Base-by-base conservation (phyloP, 2,888 invertebrate species). In the Seira musarum region DNA sequence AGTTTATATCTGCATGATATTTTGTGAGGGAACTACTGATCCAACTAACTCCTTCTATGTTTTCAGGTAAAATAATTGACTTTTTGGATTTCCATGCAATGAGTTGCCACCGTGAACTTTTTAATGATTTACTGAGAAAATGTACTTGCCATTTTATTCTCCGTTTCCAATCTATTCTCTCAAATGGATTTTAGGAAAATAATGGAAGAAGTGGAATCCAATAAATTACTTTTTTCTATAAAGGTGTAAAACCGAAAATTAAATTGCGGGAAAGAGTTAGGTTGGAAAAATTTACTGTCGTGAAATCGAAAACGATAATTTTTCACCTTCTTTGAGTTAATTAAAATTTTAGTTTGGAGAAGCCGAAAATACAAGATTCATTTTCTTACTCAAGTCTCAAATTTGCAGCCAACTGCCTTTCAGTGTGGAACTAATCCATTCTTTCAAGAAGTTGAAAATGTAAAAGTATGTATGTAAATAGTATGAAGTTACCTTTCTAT, bases 251-350 rank as follows among this genome's bases (percentile, higher is more conserved):
- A 57, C 17, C 6, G 57, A n/a, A 17, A 57, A 57, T 57, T 57
- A 57, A 57, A 57, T 57, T 8, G 40, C 6, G 57, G 17, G 57
- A 57, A 57, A 57, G n/a, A 13, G 57, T n/a, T 13, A 57, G 57
- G 57, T 57, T 57, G 6, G 57, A 57, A 57, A 57, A 57, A 57
- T n/a, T 53, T 60, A 71, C 49, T 53, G 25, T 21, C 65, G 57
- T 53, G 57, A 73, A 73, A 73, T 73, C 65, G 73, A 73, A 73
- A 73, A 66, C 57, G 73, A 65, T 73, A 6, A n/a, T 73, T 64
- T 73, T 72, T 73, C 70, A 53, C 65, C 57, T 66, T 73, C 57
- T 57, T 35, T n/a, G 46, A 24, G 30, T 53, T 73, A 73, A 73
- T 73, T 73, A 73, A 73, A 30, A 65, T 19, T 25, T 64, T 57